Percentiles rank a stretch among this genome's conserved stretches.
Evolutionary conservation across 2,113 vertebrate genomes (phyloP).

Genomic region (Carassius carassius): DNA sequence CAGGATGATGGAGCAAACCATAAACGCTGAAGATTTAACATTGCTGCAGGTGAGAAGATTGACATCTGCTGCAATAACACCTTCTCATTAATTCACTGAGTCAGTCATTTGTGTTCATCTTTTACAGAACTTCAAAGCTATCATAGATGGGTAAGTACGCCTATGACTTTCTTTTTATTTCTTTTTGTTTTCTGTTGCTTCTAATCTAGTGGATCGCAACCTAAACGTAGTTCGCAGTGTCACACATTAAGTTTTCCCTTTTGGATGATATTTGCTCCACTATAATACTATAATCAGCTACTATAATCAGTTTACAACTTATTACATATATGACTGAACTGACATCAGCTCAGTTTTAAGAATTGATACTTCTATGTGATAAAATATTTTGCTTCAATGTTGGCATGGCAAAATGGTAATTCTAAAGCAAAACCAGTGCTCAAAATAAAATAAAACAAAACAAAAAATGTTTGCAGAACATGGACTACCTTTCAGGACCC

Average conservation of each 20-base stretch:
- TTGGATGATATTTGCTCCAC: no score
- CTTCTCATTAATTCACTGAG: not conserved
- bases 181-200: not conserved
- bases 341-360: no score
- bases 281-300: no score
- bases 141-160: conserved; percentile 66
- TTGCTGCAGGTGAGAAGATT: conserved; percentile 65
- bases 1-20: conserved; percentile 58
- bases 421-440: not conserved
- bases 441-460: not conserved
- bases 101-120: conserved; percentile 19
- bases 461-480: conserved; percentile 56
- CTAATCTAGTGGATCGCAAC: not conserved
- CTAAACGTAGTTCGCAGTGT: not conserved
- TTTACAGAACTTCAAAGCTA: conserved; percentile 72
- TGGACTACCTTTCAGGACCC: conserved; percentile 48
- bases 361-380: no score
- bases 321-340: no score
- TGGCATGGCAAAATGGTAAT: no score
- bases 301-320: no score
- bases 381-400: not conserved
- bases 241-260: no score
- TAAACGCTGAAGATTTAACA: conserved; percentile 63
- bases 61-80: not conserved
- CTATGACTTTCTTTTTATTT: not conserved